phyloP scores from a whole-genome alignment of 2,888 invertebrate species.

The Calephelis perditalis region DNA sequence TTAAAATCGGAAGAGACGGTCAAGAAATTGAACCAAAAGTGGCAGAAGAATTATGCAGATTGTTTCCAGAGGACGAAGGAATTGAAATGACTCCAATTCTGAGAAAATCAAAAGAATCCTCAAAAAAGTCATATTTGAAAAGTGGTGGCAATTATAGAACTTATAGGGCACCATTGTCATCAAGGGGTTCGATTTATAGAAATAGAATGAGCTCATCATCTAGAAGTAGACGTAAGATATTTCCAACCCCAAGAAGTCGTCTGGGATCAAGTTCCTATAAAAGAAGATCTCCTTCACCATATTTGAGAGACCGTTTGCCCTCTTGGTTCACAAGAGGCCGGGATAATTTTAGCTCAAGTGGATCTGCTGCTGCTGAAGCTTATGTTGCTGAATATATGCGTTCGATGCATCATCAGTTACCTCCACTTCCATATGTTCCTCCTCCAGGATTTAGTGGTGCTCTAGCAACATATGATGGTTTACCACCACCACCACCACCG shows the following conservation, averaged over 20 bases:
- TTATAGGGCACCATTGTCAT: constrained; percentile 65
- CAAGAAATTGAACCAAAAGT: constrained; percentile 98
- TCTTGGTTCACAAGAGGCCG: constrained; percentile 80
- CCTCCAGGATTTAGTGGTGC: constrained; percentile 73
- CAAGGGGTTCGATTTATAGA: constrained; percentile 67
- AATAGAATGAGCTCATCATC: constrained; percentile 71
- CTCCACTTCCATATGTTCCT: constrained; percentile 90
- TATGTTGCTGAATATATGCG: constrained; percentile 94
- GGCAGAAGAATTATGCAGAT: constrained; percentile 94
- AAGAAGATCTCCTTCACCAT: constrained; percentile 79
- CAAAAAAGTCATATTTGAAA: constrained; percentile 80
- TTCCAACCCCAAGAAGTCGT: constrained; percentile 81
- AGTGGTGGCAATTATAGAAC: constrained; percentile 70
- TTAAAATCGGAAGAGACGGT: constrained; percentile 99
- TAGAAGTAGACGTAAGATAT: constrained; percentile 79
- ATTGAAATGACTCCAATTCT: constrained; percentile 93
- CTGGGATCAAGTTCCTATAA: constrained; percentile 72
- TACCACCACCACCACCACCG: constrained; percentile 85
- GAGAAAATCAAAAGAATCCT: constrained; percentile 90
- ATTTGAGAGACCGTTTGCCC: constrained; percentile 77
- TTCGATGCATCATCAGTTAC: constrained; percentile 90
- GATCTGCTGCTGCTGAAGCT: constrained; percentile 85
- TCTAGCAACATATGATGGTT: constrained; percentile 76
- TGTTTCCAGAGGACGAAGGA: constrained; percentile 95
- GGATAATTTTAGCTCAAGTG: constrained; percentile 56